Evolutionary conservation across 2,888 invertebrate genomes (phyloP).

Genomic region (Rutpela maculata): DNA sequence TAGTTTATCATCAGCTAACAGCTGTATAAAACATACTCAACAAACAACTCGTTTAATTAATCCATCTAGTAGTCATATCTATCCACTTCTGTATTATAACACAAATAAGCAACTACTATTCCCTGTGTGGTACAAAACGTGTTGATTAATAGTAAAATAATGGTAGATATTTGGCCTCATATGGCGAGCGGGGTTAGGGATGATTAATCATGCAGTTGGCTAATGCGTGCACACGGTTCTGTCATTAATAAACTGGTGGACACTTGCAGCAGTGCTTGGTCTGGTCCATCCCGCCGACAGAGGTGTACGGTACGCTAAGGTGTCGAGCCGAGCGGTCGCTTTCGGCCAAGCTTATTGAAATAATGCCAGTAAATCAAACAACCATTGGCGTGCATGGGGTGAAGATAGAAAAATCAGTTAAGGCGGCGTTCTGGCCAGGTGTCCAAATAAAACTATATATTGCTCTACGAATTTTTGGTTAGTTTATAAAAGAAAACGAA

Average conservation of each 20-base stretch:
- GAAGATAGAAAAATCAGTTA: conserved; percentile 20
- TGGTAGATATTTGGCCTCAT: conserved; percentile 69
- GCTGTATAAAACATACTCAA: neutral
- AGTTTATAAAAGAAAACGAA: too few relatives aligned
- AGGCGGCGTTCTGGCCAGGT: neutral
- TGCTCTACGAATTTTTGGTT: too few relatives aligned
- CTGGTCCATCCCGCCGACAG: conserved; percentile 48
- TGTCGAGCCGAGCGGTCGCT: conserved; percentile 52
- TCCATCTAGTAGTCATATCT: conserved; percentile 43
- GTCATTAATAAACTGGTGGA: conserved; percentile 68
- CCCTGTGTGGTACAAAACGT: conserved; percentile 41
- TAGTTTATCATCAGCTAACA: neutral
- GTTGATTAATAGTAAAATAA: conserved; percentile 69
- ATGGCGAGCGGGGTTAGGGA: conserved; percentile 64
- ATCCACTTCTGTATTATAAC: conserved; percentile 43
- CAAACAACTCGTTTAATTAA: conserved; percentile 43
- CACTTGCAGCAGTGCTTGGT: conserved; percentile 60
- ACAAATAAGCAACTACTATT: conserved; percentile 39
- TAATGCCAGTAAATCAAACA: conserved; percentile 60
- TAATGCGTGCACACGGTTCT: conserved; percentile 66
- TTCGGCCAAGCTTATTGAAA: conserved; percentile 62
- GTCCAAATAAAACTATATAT: too few relatives aligned
- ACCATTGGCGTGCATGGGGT: conserved; percentile 37
- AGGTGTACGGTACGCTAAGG: conserved; percentile 58
- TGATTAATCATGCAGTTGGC: conserved; percentile 69